A percentile compares a stretch with the other conserved stretches of the same genome.
Conservation (phyloP, 2,888 invertebrate species). For the Pinctada fucata region DNA sequence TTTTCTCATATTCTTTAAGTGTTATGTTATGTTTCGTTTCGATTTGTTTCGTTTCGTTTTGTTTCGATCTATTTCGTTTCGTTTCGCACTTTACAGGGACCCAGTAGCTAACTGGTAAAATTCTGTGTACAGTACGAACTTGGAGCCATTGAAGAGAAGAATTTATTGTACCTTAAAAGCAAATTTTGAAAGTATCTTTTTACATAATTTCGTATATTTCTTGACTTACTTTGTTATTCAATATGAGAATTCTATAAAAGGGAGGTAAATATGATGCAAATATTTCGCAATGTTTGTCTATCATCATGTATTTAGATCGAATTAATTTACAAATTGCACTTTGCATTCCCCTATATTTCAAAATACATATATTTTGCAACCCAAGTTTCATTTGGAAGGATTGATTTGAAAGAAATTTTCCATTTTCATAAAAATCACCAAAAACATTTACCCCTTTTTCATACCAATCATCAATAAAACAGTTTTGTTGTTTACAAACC, state of each 20-base stretch:
- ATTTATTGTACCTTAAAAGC: background rate
- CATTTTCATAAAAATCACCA: background rate
- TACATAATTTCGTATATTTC: background rate
- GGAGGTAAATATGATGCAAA: background rate
- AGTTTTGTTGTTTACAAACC: background rate
- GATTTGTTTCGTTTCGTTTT: conserved; percentile 1
- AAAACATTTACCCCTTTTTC: background rate
- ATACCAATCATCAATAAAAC: background rate
- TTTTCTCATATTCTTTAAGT: too few species aligned
- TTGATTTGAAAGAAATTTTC: background rate
- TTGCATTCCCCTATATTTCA: background rate
- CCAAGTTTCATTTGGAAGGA: background rate
- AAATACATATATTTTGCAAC: background rate
- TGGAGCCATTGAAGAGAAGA: background rate
- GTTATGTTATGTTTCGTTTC: too few species aligned
- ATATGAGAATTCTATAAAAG: background rate
- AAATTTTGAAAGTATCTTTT: background rate
- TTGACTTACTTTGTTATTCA: background rate
- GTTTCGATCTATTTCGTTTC: background rate
- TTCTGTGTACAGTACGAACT: background rate
- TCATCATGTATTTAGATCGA: too few species aligned
- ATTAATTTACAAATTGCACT: too few species aligned
- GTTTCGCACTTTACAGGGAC: too few species aligned
- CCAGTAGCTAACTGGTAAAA: background rate
- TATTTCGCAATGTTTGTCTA: too few species aligned